Evolutionary conservation across 2,888 invertebrate species (phyloP).

Genomic region (Ophion slaviceki): DNA sequence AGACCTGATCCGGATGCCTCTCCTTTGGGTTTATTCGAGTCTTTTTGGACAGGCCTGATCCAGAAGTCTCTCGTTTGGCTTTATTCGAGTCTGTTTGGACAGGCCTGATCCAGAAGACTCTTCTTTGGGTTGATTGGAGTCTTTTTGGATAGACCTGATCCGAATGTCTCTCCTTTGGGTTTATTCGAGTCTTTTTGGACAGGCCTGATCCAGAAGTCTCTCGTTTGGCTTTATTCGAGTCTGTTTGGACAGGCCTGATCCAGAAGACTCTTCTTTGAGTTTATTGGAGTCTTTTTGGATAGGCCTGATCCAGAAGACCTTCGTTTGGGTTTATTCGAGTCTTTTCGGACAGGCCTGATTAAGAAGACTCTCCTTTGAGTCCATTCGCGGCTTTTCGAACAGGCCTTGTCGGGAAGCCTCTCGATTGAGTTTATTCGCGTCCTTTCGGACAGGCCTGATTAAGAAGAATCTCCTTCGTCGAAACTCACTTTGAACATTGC

Average conservation of each 20-base stretch:
- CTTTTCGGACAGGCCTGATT: not conserved
- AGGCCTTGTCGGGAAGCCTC: too few species aligned
- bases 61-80: not conserved
- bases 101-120: too few species aligned
- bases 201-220: too few species aligned
- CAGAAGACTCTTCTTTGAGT: too few species aligned
- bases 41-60: not conserved
- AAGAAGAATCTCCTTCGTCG: not conserved
- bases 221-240: not conserved
- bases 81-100: not conserved
- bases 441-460: not conserved
- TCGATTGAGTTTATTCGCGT: not conserved
- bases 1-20: too few species aligned
- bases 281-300: too few species aligned
- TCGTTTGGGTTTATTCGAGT: not conserved
- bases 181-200: not conserved
- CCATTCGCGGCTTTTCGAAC: not conserved
- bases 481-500: constrained; percentile 65
- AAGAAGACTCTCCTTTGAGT: too few species aligned
- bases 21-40: not conserved
- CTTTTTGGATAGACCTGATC: too few species aligned
- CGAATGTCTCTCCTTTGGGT: too few species aligned
- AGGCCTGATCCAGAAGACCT: too few species aligned
- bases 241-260: not conserved
- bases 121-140: too few species aligned